phyloP scores from a whole-genome alignment of 2,888 invertebrate genomes.

The Synanthedon myopaeformis region DNA sequence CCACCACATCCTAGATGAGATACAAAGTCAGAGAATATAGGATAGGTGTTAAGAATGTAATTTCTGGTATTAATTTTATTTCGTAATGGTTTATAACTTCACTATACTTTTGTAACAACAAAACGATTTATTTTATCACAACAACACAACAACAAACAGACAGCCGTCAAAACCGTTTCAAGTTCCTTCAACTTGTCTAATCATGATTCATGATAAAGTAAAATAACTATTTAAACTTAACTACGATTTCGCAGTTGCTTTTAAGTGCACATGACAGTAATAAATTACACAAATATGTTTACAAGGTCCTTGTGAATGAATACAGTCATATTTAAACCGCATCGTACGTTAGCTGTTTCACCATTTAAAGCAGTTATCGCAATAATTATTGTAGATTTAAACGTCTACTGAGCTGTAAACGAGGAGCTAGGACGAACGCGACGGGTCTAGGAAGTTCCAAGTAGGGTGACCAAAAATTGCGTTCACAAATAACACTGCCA shows the following conservation, averaged over 20 bases:
- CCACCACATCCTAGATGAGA: too few relatives aligned
- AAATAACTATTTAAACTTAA: neutral
- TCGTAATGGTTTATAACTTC: constrained; percentile 12
- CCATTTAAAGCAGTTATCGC: neutral
- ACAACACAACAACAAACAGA: neutral
- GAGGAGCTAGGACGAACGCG: neutral
- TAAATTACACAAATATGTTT: neutral
- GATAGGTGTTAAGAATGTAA: too few relatives aligned
- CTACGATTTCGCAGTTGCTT: neutral
- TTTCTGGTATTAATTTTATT: too few relatives aligned
- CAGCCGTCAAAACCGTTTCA: neutral
- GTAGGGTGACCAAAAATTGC: too few relatives aligned
- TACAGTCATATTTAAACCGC: neutral
- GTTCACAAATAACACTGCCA: too few relatives aligned
- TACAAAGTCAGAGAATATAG: too few relatives aligned
- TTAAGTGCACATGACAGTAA: neutral
- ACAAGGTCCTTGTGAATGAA: neutral
- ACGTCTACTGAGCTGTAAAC: neutral
- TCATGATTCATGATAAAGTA: neutral
- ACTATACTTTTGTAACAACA: constrained; percentile 14
- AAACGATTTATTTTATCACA: too few relatives aligned
- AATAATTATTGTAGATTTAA: neutral
- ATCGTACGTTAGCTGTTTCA: neutral
- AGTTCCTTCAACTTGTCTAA: neutral
- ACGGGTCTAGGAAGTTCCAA: too few relatives aligned